Percentiles rank a stretch among this genome's conserved stretches.
Evolutionary conservation across 2,888 invertebrate species (phyloP).

Genomic region (Balanococcus diminutus): DNA sequence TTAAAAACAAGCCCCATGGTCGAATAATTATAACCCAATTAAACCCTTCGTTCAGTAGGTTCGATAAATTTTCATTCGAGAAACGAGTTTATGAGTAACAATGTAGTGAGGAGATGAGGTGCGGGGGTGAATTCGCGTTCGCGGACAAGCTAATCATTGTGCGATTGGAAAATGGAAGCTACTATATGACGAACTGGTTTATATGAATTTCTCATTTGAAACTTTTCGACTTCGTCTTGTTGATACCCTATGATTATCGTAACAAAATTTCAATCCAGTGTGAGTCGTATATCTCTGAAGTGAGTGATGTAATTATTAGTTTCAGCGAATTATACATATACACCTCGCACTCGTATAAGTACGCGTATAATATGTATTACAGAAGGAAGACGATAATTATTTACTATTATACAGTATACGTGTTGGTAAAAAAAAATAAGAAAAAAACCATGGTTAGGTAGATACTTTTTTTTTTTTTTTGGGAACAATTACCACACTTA

Average conservation of each 20-base stretch:
- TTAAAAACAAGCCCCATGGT: background rate
- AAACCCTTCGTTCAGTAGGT: background rate
- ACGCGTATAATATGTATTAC: conserved; percentile 9
- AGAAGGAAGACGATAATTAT: conserved; percentile 43
- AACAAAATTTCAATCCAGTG: conserved; percentile 41
- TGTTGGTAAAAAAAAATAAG: conserved; percentile 3
- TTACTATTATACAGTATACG: no score
- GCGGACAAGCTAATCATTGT: background rate
- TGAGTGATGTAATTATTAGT: conserved; percentile 36
- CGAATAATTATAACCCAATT: background rate
- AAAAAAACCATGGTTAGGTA: background rate
- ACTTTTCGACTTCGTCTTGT: background rate
- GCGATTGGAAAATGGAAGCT: background rate
- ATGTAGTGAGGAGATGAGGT: background rate
- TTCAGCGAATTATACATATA: background rate
- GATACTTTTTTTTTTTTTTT: background rate
- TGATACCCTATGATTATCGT: conserved; percentile 27
- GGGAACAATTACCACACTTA: conserved; percentile 15
- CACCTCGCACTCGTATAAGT: background rate
- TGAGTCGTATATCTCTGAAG: background rate
- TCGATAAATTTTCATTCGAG: background rate
- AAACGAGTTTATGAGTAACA: background rate
- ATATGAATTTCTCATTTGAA: conserved; percentile 29
- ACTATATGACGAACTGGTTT: background rate
- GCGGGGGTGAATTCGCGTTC: background rate